Evolutionary conservation across 2,888 invertebrate genomes (phyloP), one percentile per base, ranked within the genome.

Genomic region (Trilocha varians): DNA sequence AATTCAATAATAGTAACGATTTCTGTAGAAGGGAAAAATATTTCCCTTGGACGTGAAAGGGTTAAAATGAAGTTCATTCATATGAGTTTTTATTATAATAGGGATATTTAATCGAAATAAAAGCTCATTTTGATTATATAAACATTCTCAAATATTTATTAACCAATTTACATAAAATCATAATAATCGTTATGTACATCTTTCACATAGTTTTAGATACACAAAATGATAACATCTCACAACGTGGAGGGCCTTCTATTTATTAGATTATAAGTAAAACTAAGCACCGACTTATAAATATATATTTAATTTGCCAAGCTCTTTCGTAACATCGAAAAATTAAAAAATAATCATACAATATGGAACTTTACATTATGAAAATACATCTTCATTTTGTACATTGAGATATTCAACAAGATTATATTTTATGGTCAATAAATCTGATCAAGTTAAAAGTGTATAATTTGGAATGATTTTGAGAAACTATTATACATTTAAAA

Each of bases 121-220:
- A 73, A 68, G 58, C 15, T n/a, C 35, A 40, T 43, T 42, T 64
- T 75, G 84, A 83, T 84, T 84, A 85, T 84, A 85, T 85, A 85
- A 85, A 85, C 85, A 85, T 85, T 85, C 68, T 85, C 84, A 85
- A 82, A 85, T 85, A 85, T 85, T 85, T 85, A 85, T 82, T 84
- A 84, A 85, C 84, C 85, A 85, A 83, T 84, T 84, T 85, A 85
- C 84, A 85, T 84, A 84, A 84, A 83, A 80, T 75, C 71, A 76
- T 76, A 74, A 75, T 78, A 75, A 67, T 72, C 62, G 69, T 80
- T 84, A 84, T 84, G 74, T 84, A 84, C 84, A 85, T 78, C 74
- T 82, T 73, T 82, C 78, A 70, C 76, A 76, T 82, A 82, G 82
- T 75, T 80, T 77, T 74, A 78, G 74, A 74, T 74, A 82, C 72